Evolutionary conservation across 2,113 vertebrate genomes (phyloP).

Genomic region (Cygnus atratus): DNA sequence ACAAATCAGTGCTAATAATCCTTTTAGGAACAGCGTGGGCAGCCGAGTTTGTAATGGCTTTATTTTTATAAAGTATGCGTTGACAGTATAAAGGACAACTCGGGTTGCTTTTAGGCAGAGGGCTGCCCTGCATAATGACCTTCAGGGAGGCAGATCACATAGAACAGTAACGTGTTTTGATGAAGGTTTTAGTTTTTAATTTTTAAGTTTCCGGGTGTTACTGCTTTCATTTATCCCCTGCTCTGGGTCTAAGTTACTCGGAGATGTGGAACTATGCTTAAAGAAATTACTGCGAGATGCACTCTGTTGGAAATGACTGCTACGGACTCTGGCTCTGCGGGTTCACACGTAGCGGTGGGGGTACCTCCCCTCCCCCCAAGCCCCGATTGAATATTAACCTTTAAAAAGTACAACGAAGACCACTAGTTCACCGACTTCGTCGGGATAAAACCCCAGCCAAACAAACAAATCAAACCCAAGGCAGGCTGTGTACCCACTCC

Average conservation of each 20-base stretch:
- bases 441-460: background rate
- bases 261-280: background rate
- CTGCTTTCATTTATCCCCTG: background rate
- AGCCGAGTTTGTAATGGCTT: constrained; percentile 70
- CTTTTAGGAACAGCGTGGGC: constrained; percentile 76
- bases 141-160: background rate
- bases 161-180: background rate
- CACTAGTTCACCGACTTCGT: background rate
- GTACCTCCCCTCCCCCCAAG: background rate
- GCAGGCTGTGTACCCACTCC: background rate
- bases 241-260: background rate
- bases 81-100: constrained; percentile 70
- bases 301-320: background rate
- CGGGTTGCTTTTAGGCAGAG: constrained; percentile 33
- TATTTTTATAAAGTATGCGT: constrained; percentile 75
- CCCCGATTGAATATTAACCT: background rate
- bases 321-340: background rate
- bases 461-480: background rate
- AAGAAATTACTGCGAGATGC: background rate
- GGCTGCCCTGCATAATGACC: background rate
- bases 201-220: background rate
- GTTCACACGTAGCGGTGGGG: rapidly evolving
- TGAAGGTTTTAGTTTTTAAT: background rate
- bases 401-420: background rate
- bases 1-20: constrained; percentile 79